Base-by-base conservation (phyloP, 2,797 vertebrate species). In the Coregonus ussuriensis region DNA sequence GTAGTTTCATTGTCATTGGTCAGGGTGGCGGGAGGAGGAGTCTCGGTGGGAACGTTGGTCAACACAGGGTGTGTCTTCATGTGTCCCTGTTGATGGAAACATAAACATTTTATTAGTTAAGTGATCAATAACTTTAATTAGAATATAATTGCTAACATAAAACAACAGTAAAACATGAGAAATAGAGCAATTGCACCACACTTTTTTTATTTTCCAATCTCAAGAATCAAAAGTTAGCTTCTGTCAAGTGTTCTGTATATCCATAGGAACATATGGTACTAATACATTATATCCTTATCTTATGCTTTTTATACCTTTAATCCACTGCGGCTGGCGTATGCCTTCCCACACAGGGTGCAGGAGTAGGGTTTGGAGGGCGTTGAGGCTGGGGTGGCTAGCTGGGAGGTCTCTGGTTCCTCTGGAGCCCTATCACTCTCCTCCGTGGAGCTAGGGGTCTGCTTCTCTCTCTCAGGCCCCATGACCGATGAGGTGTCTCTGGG, bases 271-370 rank as follows among this genome's bases (percentile, higher is more conserved):
- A 47, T 47, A 13, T 47, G 9, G 9, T 47, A 11, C 9, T 13
- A 47, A 3, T 47, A 62, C 6, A n/a, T 62, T 62, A 2, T 62
- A 62, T 62, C 7, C 67, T 21, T 41, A 13, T 4, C n/a, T 4
- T 14, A 14, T 25, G 37, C 69, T 25, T 9, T 33, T 4, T 54
- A 72, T 83, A 95, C 95, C 94, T 96, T 96, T 6, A 96, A 92
- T 79, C 95, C 95, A 63, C 95, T 95, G 68, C 95, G 93, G 86
- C 95, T 96, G 68, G 95, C 94, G 0, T 96, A 96, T 2, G 94
- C 94, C 86, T 95, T 95, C 72, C 95, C 94, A 82, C 95, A 96
- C 74, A 94, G 93, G 37, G 90, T 83, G 87, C 95, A 96, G 90
- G 91, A 92, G 87, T 95, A 95, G 62, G 95, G 95, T 87, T 96